Evolutionary conservation across 2,113 vertebrate species (phyloP).

Genomic region (Ascaphus truei): DNA sequence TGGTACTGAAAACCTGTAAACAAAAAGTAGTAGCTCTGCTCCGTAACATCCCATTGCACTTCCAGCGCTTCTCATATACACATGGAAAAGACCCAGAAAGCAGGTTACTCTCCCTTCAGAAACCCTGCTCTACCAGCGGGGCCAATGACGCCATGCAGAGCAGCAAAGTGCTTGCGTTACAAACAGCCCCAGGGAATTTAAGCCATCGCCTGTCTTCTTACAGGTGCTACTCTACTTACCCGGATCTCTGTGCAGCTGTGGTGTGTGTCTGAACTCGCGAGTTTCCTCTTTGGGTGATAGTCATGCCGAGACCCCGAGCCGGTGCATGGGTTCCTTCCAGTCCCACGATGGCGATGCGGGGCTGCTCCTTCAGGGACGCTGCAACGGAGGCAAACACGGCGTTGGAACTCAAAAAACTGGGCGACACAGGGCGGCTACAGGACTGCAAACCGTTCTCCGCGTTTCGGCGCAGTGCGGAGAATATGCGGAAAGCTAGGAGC

Average conservation of each 20-base stretch:
- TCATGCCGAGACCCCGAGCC: slow-evolving; percentile 80
- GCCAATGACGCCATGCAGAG: too few relatives aligned
- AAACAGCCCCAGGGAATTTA: too few relatives aligned
- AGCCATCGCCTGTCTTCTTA: too few relatives aligned
- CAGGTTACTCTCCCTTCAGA: too few relatives aligned
- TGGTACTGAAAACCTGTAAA: too few relatives aligned
- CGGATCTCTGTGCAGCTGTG: slow-evolving; percentile 62
- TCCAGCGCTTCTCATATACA: too few relatives aligned
- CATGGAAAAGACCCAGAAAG: too few relatives aligned
- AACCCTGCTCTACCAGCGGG: too few relatives aligned
- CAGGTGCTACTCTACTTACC: slow-evolving; percentile 76
- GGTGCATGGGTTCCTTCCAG: slow-evolving; percentile 71
- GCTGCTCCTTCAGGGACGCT: slow-evolving; percentile 67
- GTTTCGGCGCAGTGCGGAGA: slow-evolving; percentile 59
- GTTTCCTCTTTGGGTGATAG: slow-evolving; percentile 67
- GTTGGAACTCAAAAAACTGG: slow-evolving; percentile 61
- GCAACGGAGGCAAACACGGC: slow-evolving; percentile 64
- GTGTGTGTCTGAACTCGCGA: slow-evolving; percentile 57
- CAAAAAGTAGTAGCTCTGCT: too few relatives aligned
- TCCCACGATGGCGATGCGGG: slow-evolving; percentile 54
- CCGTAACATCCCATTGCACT: too few relatives aligned
- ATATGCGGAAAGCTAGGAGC: slow-evolving; percentile 70
- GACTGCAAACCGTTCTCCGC: slow-evolving; percentile 39
- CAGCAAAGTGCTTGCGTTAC: too few relatives aligned
- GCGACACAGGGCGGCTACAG: slow-evolving; percentile 49